phyloP scores from a whole-genome alignment of 2,797 vertebrate genomes.

The Takifugu rubripes region DNA sequence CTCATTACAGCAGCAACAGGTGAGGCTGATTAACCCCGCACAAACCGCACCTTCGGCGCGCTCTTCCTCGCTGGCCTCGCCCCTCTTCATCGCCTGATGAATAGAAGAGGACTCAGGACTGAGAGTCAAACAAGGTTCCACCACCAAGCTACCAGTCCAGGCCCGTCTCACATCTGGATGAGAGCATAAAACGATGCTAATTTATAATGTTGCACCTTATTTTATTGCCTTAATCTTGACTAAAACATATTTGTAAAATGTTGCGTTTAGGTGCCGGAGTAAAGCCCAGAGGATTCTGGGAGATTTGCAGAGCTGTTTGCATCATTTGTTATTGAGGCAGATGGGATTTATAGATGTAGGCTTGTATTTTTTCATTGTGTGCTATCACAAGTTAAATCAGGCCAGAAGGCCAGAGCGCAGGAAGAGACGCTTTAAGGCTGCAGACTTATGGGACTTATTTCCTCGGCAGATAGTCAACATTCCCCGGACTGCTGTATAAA shows the following conservation, averaged over 20 bases:
- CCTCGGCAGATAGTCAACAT: constrained; percentile 21
- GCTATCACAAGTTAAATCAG: constrained; percentile 20
- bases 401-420: constrained; percentile 31
- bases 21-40: constrained; percentile 14
- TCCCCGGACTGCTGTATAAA: constrained; percentile 10
- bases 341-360: constrained; percentile 38
- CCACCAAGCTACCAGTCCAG: too few relatives aligned
- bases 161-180: too few relatives aligned
- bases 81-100: not conserved
- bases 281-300: constrained; percentile 37
- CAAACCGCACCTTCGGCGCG: not conserved
- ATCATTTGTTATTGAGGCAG: constrained; percentile 49
- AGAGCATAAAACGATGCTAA: too few relatives aligned
- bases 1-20: constrained; percentile 41
- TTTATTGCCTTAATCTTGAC: too few relatives aligned
- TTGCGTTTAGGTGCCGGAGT: constrained; percentile 13
- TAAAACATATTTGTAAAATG: too few relatives aligned
- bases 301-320: constrained; percentile 51
- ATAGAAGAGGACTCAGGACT: too few relatives aligned
- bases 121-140: too few relatives aligned
- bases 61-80: not conserved
- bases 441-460: constrained; percentile 30
- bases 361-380: constrained; percentile 24
- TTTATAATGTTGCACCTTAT: too few relatives aligned
- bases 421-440: constrained; percentile 20